Evolutionary conservation across 2,888 invertebrate genomes (phyloP).

Genomic region (Biston stratarius): DNA sequence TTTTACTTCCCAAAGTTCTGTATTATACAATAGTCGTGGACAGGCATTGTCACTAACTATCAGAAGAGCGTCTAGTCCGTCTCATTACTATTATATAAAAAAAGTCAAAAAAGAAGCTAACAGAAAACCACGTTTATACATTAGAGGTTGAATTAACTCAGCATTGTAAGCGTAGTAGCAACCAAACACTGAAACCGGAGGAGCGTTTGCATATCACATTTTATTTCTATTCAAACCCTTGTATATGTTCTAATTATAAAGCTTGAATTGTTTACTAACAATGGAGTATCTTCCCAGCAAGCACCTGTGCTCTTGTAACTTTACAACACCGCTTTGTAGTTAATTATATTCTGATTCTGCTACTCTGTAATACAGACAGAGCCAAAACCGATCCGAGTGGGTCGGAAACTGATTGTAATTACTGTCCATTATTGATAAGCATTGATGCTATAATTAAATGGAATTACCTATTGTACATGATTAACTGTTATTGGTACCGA

Average conservation of each 20-base stretch:
- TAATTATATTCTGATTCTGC: conserved; percentile 2
- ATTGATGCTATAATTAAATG: conserved; percentile 61
- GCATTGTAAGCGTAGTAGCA: not conserved
- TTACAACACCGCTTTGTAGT: conserved; percentile 3
- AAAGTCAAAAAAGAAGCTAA: no score
- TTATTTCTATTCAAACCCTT: no score
- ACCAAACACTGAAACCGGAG: not conserved
- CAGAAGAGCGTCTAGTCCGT: no score
- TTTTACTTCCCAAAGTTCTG: no score
- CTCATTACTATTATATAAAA: no score
- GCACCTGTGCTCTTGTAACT: conserved; percentile 19
- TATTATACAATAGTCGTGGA: no score
- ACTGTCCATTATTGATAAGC: conserved; percentile 67
- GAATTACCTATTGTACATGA: conserved; percentile 52
- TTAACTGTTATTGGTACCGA: conserved; percentile 48
- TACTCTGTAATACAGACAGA: not conserved
- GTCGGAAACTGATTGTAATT: conserved; percentile 57
- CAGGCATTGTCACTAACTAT: no score
- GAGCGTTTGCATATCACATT: not conserved
- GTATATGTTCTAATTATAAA: conserved; percentile 4
- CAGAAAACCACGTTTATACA: no score
- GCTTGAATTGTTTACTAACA: conserved; percentile 20
- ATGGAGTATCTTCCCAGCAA: conserved; percentile 6
- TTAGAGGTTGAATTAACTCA: no score
- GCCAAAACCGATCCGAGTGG: conserved; percentile 26